Percentiles rank a stretch among this genome's conserved stretches.
Conservation (phyloP, 1,140 invertebrate genomes). For the Drosophila saltans region DNA sequence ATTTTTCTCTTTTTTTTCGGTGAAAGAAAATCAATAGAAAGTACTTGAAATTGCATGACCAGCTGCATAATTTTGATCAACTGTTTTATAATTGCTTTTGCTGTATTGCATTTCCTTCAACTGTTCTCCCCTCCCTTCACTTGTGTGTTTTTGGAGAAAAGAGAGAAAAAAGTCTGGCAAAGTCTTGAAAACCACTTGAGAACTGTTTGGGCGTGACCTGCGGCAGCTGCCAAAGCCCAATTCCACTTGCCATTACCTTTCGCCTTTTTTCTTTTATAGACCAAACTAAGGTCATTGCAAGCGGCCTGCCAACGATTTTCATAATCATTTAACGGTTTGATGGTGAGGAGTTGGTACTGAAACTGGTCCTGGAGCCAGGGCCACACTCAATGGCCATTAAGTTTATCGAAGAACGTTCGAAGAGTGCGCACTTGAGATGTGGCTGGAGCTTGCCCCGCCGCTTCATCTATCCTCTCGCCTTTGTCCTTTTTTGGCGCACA, state of each 20-base stretch:
- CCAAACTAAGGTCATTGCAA: constrained; percentile 58
- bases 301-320: constrained; percentile 72
- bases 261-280: constrained; percentile 10
- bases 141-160: neutral
- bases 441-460: constrained; percentile 23
- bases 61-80: constrained; percentile 9
- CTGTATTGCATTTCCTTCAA: constrained; percentile 4
- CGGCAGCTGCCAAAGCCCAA: constrained; percentile 58
- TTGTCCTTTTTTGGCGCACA: constrained; percentile 53
- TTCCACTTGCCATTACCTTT: constrained; percentile 20
- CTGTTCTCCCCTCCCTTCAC: neutral
- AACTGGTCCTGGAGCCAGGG: constrained; percentile 21
- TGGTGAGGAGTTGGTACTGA: constrained; percentile 25
- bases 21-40: no score
- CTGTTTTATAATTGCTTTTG: constrained; percentile 4
- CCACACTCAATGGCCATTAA: constrained; percentile 74
- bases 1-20: neutral
- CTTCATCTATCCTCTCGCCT: constrained; percentile 12
- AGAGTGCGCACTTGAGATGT: constrained; percentile 59
- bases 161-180: constrained; percentile 7
- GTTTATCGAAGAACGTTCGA: constrained; percentile 75
- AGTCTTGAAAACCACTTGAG: constrained; percentile 58
- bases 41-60: neutral
- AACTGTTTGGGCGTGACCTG: constrained; percentile 75
- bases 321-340: constrained; percentile 74